phyloP scores from a whole-genome alignment of 2,113 vertebrate genomes.

The Emydocephalus ijimae region DNA sequence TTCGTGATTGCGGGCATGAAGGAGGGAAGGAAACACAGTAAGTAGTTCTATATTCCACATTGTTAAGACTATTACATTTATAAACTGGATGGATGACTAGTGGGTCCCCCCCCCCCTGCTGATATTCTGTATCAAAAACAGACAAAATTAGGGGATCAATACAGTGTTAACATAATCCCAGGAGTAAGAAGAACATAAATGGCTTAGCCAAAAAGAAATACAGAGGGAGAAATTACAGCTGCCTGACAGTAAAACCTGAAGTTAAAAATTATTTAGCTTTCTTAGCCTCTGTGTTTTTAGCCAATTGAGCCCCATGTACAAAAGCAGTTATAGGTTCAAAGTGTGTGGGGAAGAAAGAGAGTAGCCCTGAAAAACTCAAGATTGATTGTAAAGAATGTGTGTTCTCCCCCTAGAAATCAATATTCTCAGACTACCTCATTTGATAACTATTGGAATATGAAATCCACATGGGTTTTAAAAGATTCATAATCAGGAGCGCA shows the following conservation, averaged over 20 bases:
- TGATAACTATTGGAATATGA: conserved; percentile 20
- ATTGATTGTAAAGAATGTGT: neutral
- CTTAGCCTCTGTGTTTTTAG: neutral
- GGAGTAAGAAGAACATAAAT: neutral
- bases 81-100: neutral
- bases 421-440: conserved; percentile 8
- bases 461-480: conserved; percentile 28
- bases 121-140: neutral
- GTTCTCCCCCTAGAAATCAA: neutral
- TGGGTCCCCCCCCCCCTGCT: neutral
- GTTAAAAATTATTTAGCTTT: neutral
- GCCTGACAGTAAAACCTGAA: neutral
- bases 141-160: neutral
- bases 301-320: neutral
- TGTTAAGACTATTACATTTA: conserved; percentile 29
- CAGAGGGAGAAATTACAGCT: neutral
- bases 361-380: neutral
- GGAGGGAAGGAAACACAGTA: conserved; percentile 61
- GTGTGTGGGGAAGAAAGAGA: neutral
- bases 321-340: neutral
- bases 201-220: neutral
- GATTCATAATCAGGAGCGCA: conserved; percentile 26
- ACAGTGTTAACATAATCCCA: neutral
- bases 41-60: conserved; percentile 39
- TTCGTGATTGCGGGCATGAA: conserved; percentile 36